phyloP scores from a whole-genome alignment of 2,113 vertebrate species.

The Pundamilia nyererei region DNA sequence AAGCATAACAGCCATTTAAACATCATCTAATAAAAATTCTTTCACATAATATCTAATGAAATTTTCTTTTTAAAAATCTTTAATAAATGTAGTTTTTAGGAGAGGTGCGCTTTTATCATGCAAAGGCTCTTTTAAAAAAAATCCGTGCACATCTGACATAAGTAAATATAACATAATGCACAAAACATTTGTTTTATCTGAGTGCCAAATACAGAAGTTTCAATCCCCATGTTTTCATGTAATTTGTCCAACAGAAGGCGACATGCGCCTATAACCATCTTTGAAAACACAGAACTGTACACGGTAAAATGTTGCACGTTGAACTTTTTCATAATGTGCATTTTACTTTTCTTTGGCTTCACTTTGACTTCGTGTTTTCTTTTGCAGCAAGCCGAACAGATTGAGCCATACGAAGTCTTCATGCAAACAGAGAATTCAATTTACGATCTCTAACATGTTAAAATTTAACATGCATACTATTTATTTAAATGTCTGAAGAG shows the following conservation, averaged over 20 bases:
- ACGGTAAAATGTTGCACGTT: not conserved
- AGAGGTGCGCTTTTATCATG: not conserved
- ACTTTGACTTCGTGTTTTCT: not conserved
- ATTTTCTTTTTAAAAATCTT: not conserved
- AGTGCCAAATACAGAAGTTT: not conserved
- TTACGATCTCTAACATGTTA: not conserved
- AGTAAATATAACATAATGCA: rapidly evolving
- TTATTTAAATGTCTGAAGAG: not conserved
- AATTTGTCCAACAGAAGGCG: not conserved
- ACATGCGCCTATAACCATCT: rapidly evolving
- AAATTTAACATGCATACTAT: not conserved
- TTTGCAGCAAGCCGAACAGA: rapidly evolving
- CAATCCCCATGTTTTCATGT: rapidly evolving
- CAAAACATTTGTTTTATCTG: not conserved
- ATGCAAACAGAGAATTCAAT: not conserved
- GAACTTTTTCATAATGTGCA: not conserved
- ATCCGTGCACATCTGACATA: not conserved
- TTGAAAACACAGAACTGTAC: not conserved
- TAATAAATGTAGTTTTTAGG: rapidly evolving
- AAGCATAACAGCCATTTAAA: rapidly evolving
- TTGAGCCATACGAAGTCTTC: not conserved
- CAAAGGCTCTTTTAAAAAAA: rapidly evolving
- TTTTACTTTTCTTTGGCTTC: not conserved
- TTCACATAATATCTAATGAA: rapidly evolving
- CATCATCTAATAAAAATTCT: rapidly evolving